These are phyloP conservation scores for Stomatorhinus walkeri DNA, from an alignment of 2,797 vertebrate species.

Conservation along the genomic window DNA sequence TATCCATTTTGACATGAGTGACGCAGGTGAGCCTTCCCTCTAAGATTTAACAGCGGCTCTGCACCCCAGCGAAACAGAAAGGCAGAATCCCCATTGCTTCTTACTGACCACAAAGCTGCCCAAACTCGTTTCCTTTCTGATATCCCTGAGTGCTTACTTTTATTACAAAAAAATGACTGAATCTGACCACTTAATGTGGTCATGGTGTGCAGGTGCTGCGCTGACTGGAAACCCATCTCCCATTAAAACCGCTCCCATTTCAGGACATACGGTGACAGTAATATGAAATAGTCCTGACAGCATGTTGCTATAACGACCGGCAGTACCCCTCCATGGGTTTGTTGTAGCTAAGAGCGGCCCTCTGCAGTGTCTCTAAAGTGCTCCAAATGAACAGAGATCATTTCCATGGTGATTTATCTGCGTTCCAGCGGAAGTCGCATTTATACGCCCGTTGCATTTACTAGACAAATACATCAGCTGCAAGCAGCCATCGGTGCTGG, in stretches of 20 bases:
- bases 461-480: not conserved
- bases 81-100: not conserved
- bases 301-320: constrained; percentile 9
- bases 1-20: not conserved
- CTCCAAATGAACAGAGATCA: constrained; percentile 1
- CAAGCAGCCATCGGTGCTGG: not conserved
- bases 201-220: not conserved
- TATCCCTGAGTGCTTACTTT: constrained; percentile 1
- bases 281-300: not conserved
- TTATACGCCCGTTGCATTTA: not conserved
- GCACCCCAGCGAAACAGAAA: not conserved
- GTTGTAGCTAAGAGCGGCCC: not conserved
- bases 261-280: not conserved
- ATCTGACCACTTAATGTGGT: constrained; percentile 5
- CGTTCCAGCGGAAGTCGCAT: not conserved
- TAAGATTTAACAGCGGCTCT: not conserved
- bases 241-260: not conserved
- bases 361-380: not conserved
- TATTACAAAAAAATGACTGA: constrained; percentile 7
- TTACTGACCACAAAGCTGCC: not conserved
- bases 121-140: not conserved
- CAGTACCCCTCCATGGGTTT: not conserved
- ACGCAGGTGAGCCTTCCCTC: not conserved
- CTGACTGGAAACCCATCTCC: not conserved
- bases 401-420: constrained; percentile 4